Evolutionary conservation across 2,113 vertebrate species (phyloP).

Genomic region (Cochlearius cochlearius): DNA sequence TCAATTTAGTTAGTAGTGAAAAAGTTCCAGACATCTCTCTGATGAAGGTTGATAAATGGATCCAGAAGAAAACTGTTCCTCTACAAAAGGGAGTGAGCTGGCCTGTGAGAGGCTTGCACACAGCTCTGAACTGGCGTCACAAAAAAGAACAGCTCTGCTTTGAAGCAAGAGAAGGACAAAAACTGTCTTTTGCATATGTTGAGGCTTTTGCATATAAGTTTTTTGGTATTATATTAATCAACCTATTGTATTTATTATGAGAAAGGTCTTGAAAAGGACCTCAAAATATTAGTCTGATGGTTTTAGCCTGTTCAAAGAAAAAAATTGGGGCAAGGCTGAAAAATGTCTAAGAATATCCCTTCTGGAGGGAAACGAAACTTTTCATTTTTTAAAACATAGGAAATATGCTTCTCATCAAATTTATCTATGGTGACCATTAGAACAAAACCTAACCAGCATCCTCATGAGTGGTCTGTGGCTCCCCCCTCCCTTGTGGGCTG

Average conservation of each 20-base stretch:
- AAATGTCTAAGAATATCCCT: background rate
- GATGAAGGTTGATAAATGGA: background rate
- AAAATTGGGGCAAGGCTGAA: background rate
- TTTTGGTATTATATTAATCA: background rate
- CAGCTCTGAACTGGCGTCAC: accelerated
- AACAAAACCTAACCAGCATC: background rate
- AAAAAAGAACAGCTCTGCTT: background rate
- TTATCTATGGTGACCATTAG: background rate
- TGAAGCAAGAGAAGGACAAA: background rate
- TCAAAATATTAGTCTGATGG: background rate
- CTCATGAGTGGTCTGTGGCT: background rate
- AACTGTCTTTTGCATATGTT: background rate
- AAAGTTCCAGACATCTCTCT: background rate
- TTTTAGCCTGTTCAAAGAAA: background rate
- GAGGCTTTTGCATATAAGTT: background rate
- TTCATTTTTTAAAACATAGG: background rate
- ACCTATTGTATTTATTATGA: background rate
- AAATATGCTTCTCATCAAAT: background rate
- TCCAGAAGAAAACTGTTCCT: background rate
- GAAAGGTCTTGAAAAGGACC: background rate
- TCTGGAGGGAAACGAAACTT: background rate
- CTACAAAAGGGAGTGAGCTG: background rate
- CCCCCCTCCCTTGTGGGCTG: background rate
- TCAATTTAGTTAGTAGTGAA: background rate
- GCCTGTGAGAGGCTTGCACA: background rate